Evolutionary conservation across 2,113 vertebrate genomes (phyloP), one percentile per base, ranked within the genome.

Genomic region (Pyxicephalus adspersus): DNA sequence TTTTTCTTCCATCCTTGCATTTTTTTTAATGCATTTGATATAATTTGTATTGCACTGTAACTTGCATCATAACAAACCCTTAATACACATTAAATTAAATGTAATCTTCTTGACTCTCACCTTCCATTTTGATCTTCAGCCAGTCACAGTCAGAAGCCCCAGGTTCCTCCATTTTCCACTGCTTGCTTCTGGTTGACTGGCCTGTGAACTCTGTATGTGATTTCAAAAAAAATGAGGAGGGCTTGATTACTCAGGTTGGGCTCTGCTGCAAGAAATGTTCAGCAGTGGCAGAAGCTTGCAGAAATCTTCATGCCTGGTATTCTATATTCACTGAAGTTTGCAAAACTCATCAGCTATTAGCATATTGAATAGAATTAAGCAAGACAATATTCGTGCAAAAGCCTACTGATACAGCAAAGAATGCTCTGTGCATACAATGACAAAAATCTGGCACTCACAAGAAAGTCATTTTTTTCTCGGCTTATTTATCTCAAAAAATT

Each of bases 61-160:
- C n/a, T n/a, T n/a, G n/a, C n/a, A n/a, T 45, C 15, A 13, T 45
- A 45, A 45, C 38, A 45, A 74, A 22, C 28, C 29, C 22, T 72
- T 7, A 52, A 50, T 26, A 2, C 17, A 20, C 68, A 28, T 60
- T 55, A 60, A 60, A 74, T 31, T 34, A 74, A 58, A 74, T 22
- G 6, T 60, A 74, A 74, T n/a, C 57, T 31, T 58, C 55, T 55
- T 16, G 38, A 28, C 57, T 74, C 71, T 74, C 71, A 74, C 71
- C 71, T 74, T 74, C 51, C 71, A 58, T 74, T 74, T 74, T 74
- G 54, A 74, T 60, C 71, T 74, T 74, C 57, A 74, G 71, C 71
- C 71, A 60, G 11, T 54, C 31, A 74, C 71, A 60, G 71, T 74
- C 71, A 60, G 55, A 74, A 74, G 71, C 71, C 71, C n/a, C 71